Base-by-base conservation (phyloP, 2,888 invertebrate species). In the Melipona bicolor region DNA sequence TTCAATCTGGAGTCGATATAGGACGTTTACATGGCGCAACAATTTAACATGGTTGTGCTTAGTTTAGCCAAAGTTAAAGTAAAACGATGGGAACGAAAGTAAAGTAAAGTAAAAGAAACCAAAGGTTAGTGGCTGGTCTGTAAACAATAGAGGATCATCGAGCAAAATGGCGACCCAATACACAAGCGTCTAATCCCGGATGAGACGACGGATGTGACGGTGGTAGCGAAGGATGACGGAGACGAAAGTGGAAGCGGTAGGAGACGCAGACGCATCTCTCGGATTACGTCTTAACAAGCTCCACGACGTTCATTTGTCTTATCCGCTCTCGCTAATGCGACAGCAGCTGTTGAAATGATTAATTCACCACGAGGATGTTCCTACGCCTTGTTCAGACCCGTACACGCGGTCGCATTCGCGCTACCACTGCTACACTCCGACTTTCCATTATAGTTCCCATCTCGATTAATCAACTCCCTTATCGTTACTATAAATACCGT, bases 291-390 rank as follows among this genome's bases (percentile, higher is more conserved):
- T 93, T 94, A 94, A 94, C 94, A 94, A 94, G 94, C 94, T 93
- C 90, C 93, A 91, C 93, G 92, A 93, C 94, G 92, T 94, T 94
- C 94, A 94, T 94, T 94, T 94, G 94, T 94, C 94, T 94, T 94
- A 94, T 94, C 93, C 94, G 93, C 92, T 92, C 91, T 92, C 90
- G 91, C 93, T 93, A 93, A 94, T 93, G 92, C 92, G 93, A 94
- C 92, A 93, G 93, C 93, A 92, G 93, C 92, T 92, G 94, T 91
- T 93, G 93, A 94, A 94, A 94, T 94, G 94, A 94, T 94, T 94
- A 94, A 94, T 94, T 94, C 93, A 92, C 85, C 89, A 88, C 85
- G 88, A 90, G 89, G 89, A 90, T 87, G 91, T 86, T 85, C 84
- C 87, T 88, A 87, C 88, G 87, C 79, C 78, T 81, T 61, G 67